These are phyloP conservation scores for Vidua macroura DNA, from an alignment of 2,113 vertebrate species.

Conservation along the genomic window DNA sequence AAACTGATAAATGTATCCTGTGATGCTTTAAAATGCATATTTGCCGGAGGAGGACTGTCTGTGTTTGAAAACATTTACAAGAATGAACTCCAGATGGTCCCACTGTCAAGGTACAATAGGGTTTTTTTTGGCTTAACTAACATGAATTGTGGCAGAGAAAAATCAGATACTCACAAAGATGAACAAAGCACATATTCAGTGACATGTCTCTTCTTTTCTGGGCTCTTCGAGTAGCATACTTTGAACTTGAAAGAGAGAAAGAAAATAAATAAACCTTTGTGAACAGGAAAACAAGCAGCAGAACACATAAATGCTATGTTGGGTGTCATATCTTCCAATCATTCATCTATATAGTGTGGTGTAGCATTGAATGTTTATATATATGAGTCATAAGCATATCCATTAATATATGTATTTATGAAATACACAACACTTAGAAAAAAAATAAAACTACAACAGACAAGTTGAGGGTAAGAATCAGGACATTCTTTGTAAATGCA, in stretches of 20 bases:
- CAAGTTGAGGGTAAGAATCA: neutral
- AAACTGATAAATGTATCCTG: neutral
- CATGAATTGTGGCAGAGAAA: neutral
- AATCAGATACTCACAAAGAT: constrained; percentile 9
- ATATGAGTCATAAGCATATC: neutral
- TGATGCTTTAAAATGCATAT: neutral
- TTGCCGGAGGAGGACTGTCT: neutral
- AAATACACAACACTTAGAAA: neutral
- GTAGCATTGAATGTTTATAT: neutral
- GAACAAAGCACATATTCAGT: constrained; percentile 7
- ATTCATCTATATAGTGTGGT: neutral
- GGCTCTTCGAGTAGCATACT: neutral
- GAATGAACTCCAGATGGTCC: constrained; percentile 33
- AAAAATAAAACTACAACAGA: neutral
- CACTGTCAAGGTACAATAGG: neutral
- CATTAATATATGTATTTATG: neutral
- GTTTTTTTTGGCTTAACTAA: constrained; percentile 17
- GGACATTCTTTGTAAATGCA: neutral
- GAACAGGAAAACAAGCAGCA: neutral
- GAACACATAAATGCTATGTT: neutral
- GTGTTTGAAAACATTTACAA: constrained; percentile 16
- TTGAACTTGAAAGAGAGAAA: constrained; percentile 5
- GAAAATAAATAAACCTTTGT: neutral
- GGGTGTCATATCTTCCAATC: neutral
- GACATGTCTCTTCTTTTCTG: neutral